Evolutionary conservation across 2,113 vertebrate species (phyloP).

Genomic region (Dicerorhinus sumatrensis): DNA sequence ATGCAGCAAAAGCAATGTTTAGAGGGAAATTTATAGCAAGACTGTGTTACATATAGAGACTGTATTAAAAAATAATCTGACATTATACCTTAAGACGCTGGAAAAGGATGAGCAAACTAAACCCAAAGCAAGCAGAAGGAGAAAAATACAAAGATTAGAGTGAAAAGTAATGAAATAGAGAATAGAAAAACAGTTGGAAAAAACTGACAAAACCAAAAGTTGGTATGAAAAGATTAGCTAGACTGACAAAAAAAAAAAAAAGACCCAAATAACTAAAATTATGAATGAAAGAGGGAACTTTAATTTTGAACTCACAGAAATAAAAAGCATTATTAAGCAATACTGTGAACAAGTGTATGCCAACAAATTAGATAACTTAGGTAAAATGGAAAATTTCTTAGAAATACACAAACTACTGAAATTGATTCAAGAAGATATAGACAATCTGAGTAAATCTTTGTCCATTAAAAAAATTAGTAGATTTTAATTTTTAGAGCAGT

Average conservation of each 20-base stretch:
- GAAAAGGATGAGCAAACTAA: not conserved
- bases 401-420: not conserved
- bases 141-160: not conserved
- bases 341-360: not conserved
- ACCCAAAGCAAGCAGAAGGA: not conserved
- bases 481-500: not conserved
- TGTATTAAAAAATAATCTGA: not conserved
- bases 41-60: not conserved
- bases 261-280: constrained; percentile 8
- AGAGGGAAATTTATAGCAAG: not conserved
- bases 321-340: not conserved
- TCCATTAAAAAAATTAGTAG: not conserved
- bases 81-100: not conserved
- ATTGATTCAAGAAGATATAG: not conserved
- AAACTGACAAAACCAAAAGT: not conserved
- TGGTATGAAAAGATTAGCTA: not conserved
- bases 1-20: not conserved
- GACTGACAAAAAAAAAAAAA: not conserved
- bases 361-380: not conserved
- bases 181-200: not conserved
- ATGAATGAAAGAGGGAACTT: not conserved
- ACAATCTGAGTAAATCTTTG: not conserved
- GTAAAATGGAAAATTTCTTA: not conserved
- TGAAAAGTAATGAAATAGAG: constrained; percentile 11
- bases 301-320: not conserved